Conservation (phyloP, 2,797 vertebrate genomes). For the Macropus fuliginosus region DNA sequence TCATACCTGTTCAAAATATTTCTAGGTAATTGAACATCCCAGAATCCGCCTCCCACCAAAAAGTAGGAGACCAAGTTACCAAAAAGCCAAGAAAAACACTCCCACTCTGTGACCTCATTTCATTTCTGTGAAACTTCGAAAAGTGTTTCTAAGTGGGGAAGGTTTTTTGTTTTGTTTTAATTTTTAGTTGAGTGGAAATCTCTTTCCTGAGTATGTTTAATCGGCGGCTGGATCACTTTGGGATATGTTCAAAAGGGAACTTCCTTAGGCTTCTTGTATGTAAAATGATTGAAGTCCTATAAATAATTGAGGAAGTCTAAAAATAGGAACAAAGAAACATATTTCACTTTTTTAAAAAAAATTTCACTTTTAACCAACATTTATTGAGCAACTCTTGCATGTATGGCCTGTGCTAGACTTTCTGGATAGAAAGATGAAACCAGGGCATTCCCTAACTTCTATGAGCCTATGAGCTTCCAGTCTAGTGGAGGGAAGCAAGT, state of each 20-base stretch:
- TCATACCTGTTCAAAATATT: conserved; percentile 55
- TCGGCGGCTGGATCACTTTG: background rate
- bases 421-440: background rate
- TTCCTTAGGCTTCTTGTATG: background rate
- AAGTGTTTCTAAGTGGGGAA: background rate
- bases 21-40: conserved; percentile 10
- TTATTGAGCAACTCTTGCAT: background rate
- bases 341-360: background rate
- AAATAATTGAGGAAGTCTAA: background rate
- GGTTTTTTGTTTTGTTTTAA: background rate
- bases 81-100: conserved; percentile 67
- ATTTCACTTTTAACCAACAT: background rate
- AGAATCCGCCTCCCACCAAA: conserved; percentile 52
- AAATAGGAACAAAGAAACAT: background rate
- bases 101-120: conserved; percentile 11
- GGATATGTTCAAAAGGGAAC: background rate
- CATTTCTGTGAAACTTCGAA: conserved; percentile 19
- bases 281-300: background rate
- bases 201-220: background rate
- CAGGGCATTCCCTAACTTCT: background rate
- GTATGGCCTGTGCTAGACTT: background rate
- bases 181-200: background rate
- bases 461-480: background rate
- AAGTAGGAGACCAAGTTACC: conserved; percentile 39
- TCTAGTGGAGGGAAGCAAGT: background rate